Percentiles rank a stretch among this genome's conserved stretches.
Conservation (phyloP, 2,888 invertebrate genomes). For the Argynnis bischoffii region DNA sequence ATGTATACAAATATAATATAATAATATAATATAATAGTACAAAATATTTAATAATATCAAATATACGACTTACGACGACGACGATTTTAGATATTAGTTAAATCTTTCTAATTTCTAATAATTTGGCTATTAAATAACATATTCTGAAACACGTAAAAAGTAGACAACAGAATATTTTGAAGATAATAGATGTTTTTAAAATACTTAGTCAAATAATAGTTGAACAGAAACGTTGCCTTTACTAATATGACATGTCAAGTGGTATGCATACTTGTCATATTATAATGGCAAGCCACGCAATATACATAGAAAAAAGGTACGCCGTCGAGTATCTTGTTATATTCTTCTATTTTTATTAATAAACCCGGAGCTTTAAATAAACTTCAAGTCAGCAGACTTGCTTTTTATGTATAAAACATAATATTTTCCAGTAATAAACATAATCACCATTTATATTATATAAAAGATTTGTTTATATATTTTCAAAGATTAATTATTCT, state of each 20-base stretch:
- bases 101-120: too few species aligned
- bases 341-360: constrained; percentile 2
- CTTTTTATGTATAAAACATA: neutral
- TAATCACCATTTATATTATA: neutral
- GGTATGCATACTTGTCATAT: constrained; percentile 8
- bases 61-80: too few species aligned
- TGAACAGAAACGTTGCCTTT: neutral
- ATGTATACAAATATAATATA: too few species aligned
- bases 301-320: constrained; percentile 5
- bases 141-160: too few species aligned
- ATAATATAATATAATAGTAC: too few species aligned
- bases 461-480: neutral
- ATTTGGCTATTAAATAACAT: too few species aligned
- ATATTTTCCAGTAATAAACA: neutral
- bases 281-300: neutral
- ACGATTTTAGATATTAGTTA: too few species aligned
- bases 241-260: constrained; percentile 14
- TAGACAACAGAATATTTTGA: too few species aligned
- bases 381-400: neutral
- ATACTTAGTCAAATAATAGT: neutral
- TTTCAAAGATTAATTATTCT: too few species aligned
- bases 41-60: too few species aligned
- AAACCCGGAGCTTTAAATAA: neutral
- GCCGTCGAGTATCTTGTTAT: constrained; percentile 14
- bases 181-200: too few species aligned